Percentiles rank a stretch among this genome's conserved stretches.
These are phyloP conservation scores for Chrysolophus pictus DNA, from an alignment of 2,797 vertebrate species.

Conservation along the genomic window DNA sequence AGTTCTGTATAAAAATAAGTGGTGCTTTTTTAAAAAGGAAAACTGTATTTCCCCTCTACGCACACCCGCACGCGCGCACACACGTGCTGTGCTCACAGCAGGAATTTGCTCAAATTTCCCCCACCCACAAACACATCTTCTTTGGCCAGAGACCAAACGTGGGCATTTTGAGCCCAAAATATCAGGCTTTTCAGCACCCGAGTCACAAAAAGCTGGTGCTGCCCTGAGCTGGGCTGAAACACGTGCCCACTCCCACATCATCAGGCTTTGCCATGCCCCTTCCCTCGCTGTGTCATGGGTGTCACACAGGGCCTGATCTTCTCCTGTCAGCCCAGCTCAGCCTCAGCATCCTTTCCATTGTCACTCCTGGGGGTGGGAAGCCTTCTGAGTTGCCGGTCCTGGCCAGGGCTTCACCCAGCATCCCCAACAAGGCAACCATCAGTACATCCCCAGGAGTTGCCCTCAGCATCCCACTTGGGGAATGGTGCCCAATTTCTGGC, in stretches of 20 bases:
- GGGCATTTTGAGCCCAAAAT: constrained; percentile 52
- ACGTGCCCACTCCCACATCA: accelerated
- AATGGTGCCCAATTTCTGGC: background rate
- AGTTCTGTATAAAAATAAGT: constrained; percentile 69
- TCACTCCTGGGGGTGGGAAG: background rate
- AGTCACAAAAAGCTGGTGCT: background rate
- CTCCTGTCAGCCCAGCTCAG: background rate
- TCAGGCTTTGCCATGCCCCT: background rate
- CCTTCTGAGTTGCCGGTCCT: background rate
- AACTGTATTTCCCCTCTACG: constrained; percentile 61
- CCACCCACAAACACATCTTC: constrained; percentile 65
- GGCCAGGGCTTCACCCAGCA: background rate
- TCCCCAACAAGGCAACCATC: background rate
- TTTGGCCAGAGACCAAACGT: constrained; percentile 54
- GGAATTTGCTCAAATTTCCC: constrained; percentile 67
- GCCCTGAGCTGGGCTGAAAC: background rate
- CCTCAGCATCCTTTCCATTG: background rate
- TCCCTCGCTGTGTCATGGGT: background rate
- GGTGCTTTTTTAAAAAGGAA: constrained; percentile 53
- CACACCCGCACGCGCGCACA: background rate
- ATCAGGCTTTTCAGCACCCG: background rate
- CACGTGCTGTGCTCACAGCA: constrained; percentile 50
- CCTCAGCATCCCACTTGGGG: background rate
- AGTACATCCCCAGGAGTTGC: background rate
- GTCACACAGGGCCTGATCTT: background rate